Base-by-base conservation (phyloP, 2,888 invertebrate genomes). In the Drosophila robusta region DNA sequence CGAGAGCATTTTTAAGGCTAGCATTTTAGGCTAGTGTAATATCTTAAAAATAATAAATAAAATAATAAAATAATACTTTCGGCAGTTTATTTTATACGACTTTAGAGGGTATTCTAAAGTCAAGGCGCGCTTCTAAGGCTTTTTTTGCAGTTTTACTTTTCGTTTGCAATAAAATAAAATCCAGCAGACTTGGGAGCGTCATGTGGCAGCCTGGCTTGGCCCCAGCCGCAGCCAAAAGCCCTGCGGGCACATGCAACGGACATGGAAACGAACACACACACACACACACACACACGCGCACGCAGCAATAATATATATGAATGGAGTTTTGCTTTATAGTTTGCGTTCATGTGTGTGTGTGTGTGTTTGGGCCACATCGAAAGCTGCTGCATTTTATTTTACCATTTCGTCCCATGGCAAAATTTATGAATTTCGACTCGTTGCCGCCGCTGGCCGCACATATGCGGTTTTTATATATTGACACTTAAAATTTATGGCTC, bases 401-500 rank as follows among this genome's bases (percentile, higher is more conserved):
- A 86, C 86, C 88, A 88, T 83, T 83, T 87, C 80, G 67, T 73
- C 65, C 58, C 78, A 84, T 80, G 71, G 65, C 68, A 77, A 70
- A 88, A 83, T 83, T 83, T 83, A 83, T 83, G 83, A 83, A 83
- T 83, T 83, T 83, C 80, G 80, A 82, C 88, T 76, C 82, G 82
- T 52, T 71, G 76, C 75, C 69, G 51, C 68, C 77, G 62, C 56
- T 75, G 83, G 86, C 84, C 85, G 74, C 89, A 85, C 85, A 85
- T 87, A 89, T 85, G 89, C 87, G 85, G 84, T 85, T 85, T 80
- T 88, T 85, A 80, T 85, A 83, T 85, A 85, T 85, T 85, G 89
- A 85, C 85, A 85, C 87, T 89, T 89, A 57, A 85, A 86, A 83
- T 83, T 83, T 83, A 88, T 83, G 88, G 83, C 80, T 74, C 88